These are phyloP conservation scores for Parnassius orleans DNA, from an alignment of 2,888 invertebrate genomes.

Conservation along the genomic window DNA sequence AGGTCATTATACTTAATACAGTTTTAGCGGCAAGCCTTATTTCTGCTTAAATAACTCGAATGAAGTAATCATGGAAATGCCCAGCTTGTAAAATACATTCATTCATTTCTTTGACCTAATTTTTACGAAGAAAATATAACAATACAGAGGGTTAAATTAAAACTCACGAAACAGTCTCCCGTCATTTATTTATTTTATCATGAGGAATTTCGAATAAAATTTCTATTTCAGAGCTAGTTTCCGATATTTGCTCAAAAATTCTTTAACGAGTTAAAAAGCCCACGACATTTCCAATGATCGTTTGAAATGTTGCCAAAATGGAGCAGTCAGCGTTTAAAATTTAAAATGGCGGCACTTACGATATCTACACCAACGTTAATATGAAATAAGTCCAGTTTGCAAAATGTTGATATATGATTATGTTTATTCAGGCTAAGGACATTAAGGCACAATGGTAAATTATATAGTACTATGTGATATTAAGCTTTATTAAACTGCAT, in stretches of 20 bases:
- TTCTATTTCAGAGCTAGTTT: not conserved
- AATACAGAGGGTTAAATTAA: not conserved
- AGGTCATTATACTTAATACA: too few species aligned
- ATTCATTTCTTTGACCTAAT: conserved; percentile 22
- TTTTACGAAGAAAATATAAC: not conserved
- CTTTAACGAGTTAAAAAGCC: conserved; percentile 40
- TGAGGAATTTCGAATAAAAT: not conserved
- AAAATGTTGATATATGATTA: not conserved
- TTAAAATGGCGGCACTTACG: conserved; percentile 23
- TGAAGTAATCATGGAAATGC: conserved; percentile 32
- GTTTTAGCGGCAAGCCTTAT: too few species aligned
- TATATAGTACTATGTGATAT: too few species aligned
- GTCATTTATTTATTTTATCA: not conserved
- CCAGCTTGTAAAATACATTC: conserved; percentile 27
- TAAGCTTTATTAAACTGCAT: too few species aligned
- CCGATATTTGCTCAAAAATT: not conserved
- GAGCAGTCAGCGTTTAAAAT: conserved; percentile 27
- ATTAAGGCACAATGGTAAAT: too few species aligned
- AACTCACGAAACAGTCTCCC: not conserved
- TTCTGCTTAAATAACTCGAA: conserved; percentile 19
- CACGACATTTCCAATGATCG: conserved; percentile 43
- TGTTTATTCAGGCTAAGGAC: too few species aligned
- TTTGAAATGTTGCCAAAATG: conserved; percentile 54
- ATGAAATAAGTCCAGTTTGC: conserved; percentile 5
- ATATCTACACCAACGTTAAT: conserved; percentile 9